phyloP scores from a whole-genome alignment of 1,140 invertebrate genomes.

The Brachionus angularis region DNA sequence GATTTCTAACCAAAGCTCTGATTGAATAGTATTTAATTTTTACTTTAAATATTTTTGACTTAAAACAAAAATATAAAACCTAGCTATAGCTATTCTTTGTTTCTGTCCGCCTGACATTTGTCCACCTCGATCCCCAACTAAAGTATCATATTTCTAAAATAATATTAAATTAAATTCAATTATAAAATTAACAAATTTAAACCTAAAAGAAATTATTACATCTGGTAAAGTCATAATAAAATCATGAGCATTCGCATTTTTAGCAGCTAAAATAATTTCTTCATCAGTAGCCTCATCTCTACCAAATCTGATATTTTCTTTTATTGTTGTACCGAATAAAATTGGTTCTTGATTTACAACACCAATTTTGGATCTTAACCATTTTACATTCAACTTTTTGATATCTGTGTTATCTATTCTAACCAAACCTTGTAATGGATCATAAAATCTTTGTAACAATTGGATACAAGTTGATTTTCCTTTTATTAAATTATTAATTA shows the following conservation, averaged over 20 bases:
- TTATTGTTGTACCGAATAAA: slow-evolving; percentile 79
- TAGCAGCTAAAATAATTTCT: slow-evolving; percentile 71
- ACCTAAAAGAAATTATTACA: slow-evolving; percentile 45
- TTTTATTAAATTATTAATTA: no score
- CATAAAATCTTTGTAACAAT: slow-evolving; percentile 83
- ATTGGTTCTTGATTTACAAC: slow-evolving; percentile 68
- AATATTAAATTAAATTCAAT: neutral
- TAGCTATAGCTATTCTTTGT: slow-evolving; percentile 46
- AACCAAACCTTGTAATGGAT: slow-evolving; percentile 70
- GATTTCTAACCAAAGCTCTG: slow-evolving; percentile 60
- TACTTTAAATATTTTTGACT: no score
- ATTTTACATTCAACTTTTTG: slow-evolving; percentile 68
- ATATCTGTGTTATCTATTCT: slow-evolving; percentile 66
- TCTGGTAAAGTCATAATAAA: slow-evolving; percentile 76
- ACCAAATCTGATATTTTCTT: slow-evolving; percentile 89
- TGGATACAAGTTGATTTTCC: slow-evolving; percentile 80
- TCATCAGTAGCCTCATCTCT: slow-evolving; percentile 62
- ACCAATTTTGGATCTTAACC: slow-evolving; percentile 67
- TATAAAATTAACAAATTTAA: no score
- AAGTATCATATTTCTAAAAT: slow-evolving; percentile 63
- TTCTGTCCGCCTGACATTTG: slow-evolving; percentile 44
- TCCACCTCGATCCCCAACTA: slow-evolving; percentile 25
- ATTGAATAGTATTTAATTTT: no score
- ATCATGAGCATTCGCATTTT: slow-evolving; percentile 79
- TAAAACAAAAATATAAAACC: no score